Evolutionary conservation across 1,140 invertebrate genomes (phyloP).

Genomic region (Sitophilus oryzae): DNA sequence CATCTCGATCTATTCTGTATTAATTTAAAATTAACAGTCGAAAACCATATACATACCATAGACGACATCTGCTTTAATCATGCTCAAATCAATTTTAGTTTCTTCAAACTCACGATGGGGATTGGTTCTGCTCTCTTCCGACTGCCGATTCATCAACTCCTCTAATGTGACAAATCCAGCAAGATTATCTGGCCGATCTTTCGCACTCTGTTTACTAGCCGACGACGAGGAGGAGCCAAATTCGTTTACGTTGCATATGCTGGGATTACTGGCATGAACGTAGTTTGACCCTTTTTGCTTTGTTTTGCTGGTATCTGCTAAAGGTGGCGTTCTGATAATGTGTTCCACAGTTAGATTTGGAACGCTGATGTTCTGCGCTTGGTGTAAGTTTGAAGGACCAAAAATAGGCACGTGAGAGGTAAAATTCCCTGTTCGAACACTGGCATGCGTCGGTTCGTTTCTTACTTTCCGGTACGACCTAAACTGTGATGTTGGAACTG

Average conservation of each 20-base stretch:
- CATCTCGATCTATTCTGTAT: no score
- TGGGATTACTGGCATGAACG: constrained; percentile 62
- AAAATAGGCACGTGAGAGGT: constrained; percentile 42
- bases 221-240: constrained; percentile 25
- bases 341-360: constrained; percentile 34
- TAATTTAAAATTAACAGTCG: background rate
- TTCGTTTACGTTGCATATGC: constrained; percentile 52
- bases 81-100: constrained; percentile 49
- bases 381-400: constrained; percentile 29
- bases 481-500: constrained; percentile 72
- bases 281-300: constrained; percentile 51
- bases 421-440: constrained; percentile 41
- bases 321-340: background rate
- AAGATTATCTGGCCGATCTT: constrained; percentile 35
- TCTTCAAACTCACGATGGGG: constrained; percentile 42
- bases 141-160: constrained; percentile 67
- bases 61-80: constrained; percentile 52
- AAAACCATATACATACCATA: constrained; percentile 42
- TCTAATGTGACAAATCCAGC: constrained; percentile 59
- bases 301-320: constrained; percentile 16
- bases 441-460: constrained; percentile 28
- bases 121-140: constrained; percentile 56
- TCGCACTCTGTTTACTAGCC: constrained; percentile 21
- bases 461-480: constrained; percentile 62
- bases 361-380: constrained; percentile 35